Evolutionary conservation across 2,888 invertebrate species (phyloP).

Genomic region (Bimastos eiseni): DNA sequence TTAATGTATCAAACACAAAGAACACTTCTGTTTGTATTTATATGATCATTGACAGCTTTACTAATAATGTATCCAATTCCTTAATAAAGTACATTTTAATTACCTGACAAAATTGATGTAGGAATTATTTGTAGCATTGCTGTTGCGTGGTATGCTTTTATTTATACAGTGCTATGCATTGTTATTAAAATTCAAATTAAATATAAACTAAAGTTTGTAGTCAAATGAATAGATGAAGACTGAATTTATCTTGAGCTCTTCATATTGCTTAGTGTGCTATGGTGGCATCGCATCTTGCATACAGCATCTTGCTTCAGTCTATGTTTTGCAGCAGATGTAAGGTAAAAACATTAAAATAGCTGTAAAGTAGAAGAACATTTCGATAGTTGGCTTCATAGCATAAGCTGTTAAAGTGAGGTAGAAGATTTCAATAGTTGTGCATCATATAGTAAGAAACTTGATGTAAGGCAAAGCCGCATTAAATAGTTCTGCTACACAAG

Average conservation of each 20-base stretch:
- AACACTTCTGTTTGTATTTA: not conserved
- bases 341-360: too few relatives aligned
- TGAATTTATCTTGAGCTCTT: not conserved
- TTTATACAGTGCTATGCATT: not conserved
- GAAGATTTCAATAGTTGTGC: too few relatives aligned
- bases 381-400: too few relatives aligned
- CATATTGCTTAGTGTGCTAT: not conserved
- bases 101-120: too few relatives aligned
- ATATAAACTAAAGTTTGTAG: not conserved
- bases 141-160: not conserved
- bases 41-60: not conserved
- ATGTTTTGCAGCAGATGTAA: too few relatives aligned
- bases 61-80: not conserved
- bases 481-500: too few relatives aligned
- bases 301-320: not conserved
- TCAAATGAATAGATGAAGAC: not conserved
- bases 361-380: not conserved
- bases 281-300: not conserved
- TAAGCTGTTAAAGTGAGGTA: too few relatives aligned
- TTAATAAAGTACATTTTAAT: too few relatives aligned
- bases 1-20: too few relatives aligned
- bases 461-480: too few relatives aligned
- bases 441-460: too few relatives aligned
- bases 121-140: not conserved
- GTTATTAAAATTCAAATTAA: not conserved